These are phyloP conservation scores for Alentia gelatinosa DNA, from an alignment of 2,888 invertebrate species.

Conservation along the genomic window DNA sequence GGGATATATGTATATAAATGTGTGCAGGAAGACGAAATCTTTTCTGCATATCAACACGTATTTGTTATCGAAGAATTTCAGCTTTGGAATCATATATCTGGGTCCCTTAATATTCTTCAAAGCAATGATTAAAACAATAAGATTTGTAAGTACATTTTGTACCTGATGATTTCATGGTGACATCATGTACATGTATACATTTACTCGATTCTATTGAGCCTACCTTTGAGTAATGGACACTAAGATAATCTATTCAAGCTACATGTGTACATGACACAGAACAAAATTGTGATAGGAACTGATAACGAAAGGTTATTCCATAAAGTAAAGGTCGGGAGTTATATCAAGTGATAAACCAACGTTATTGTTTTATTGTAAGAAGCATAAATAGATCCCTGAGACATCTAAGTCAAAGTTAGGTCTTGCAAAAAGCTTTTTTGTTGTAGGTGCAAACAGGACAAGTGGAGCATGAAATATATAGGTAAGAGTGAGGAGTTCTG, in stretches of 20 bases:
- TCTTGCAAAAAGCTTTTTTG: background rate
- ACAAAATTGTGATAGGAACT: background rate
- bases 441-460: background rate
- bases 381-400: background rate
- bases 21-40: no score
- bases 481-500: background rate
- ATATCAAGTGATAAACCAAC: background rate
- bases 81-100: no score
- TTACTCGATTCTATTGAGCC: no score
- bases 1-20: background rate
- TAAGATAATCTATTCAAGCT: no score
- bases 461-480: background rate
- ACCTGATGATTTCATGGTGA: no score
- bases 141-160: no score
- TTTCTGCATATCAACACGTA: no score
- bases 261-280: background rate
- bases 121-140: no score
- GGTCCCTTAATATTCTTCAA: no score
- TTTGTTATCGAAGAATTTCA: no score
- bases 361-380: background rate
- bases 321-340: background rate
- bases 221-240: no score
- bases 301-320: background rate
- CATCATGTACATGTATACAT: no score
- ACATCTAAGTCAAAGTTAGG: background rate